Evolutionary conservation across 2,888 invertebrate genomes (phyloP).

Genomic region (Piscicola geometra): DNA sequence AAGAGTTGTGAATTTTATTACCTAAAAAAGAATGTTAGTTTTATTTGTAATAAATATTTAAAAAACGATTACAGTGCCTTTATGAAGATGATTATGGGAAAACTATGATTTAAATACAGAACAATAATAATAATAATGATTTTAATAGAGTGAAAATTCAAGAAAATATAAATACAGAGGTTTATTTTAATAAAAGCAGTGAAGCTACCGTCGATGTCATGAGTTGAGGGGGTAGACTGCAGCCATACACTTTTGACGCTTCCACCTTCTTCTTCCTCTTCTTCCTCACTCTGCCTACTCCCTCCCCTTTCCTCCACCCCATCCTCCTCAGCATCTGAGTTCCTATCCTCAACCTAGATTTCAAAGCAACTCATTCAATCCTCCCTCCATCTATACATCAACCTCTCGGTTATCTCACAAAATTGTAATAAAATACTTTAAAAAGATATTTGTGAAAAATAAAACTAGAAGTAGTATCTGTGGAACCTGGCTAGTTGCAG

Average conservation of each 20-base stretch:
- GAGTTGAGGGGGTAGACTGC: conserved; percentile 46
- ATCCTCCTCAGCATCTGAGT: conserved; percentile 77
- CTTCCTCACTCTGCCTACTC: conserved; percentile 63
- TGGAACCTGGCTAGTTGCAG: no score
- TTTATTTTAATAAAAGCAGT: no score
- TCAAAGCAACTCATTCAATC: neutral
- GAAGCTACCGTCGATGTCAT: neutral
- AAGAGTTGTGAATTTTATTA: no score
- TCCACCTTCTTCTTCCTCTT: conserved; percentile 28
- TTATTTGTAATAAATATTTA: no score
- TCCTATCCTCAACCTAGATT: conserved; percentile 64
- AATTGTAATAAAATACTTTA: no score
- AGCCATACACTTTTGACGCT: conserved; percentile 48
- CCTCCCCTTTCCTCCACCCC: conserved; percentile 88
- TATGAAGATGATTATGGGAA: no score
- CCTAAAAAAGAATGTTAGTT: no score
- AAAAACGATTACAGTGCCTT: no score
- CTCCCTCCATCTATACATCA: conserved; percentile 10
- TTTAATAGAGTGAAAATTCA: no score
- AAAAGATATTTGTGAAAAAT: neutral
- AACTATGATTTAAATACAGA: neutral
- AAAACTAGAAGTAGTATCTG: neutral
- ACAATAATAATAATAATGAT: neutral
- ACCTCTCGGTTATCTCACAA: no score
- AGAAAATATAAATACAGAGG: no score